These are phyloP conservation scores for Anthophora plumipes DNA, from an alignment of 2,888 invertebrate species.

Conservation along the genomic window DNA sequence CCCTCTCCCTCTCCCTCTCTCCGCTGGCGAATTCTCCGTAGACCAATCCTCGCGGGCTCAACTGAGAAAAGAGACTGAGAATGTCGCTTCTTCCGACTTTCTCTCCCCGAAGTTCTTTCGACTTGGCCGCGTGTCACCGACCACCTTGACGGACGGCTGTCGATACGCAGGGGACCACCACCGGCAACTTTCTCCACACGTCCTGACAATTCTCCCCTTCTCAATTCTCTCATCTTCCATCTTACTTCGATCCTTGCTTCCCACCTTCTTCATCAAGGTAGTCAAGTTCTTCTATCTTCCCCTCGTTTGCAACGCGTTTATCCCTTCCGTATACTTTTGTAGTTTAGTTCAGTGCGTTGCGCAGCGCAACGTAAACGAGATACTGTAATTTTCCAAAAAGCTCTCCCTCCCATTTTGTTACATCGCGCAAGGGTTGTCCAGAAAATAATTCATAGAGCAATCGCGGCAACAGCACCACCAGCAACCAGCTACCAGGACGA, in stretches of 20 bases:
- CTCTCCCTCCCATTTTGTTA: constrained; percentile 62
- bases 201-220: constrained; percentile 9
- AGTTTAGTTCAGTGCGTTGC: no score
- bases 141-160: constrained; percentile 73
- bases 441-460: constrained; percentile 80
- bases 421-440: constrained; percentile 68
- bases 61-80: constrained; percentile 19
- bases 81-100: constrained; percentile 19
- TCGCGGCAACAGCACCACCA: constrained; percentile 60
- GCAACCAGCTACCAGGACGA: constrained; percentile 69
- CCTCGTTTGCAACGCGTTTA: background rate
- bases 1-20: constrained; percentile 34
- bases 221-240: background rate
- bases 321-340: background rate
- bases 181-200: constrained; percentile 17
- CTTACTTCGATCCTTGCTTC: no score
- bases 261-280: no score
- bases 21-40: constrained; percentile 31
- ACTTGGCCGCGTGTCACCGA: constrained; percentile 54
- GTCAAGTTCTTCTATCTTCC: no score
- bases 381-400: constrained; percentile 82
- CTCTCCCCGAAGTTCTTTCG: constrained; percentile 32
- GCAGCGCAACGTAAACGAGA: constrained; percentile 72
- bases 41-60: constrained; percentile 33
- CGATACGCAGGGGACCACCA: constrained; percentile 70